These are phyloP conservation scores for Triplophysa bombifrons DNA, from an alignment of 2,797 vertebrate genomes.

Conservation along the genomic window DNA sequence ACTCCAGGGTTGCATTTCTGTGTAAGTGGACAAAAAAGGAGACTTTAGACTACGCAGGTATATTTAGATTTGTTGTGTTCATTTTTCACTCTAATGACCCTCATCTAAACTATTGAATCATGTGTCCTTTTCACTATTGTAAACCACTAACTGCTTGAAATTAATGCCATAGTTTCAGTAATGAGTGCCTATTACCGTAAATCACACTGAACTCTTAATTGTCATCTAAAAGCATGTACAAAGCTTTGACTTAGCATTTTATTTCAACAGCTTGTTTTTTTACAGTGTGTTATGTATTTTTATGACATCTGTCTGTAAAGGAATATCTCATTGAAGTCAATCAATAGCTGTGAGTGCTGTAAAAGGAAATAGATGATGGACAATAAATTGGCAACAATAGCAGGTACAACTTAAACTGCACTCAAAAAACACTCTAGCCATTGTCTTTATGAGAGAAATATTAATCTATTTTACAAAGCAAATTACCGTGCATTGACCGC, in stretches of 20 bases:
- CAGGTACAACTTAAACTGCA: slow-evolving; percentile 25
- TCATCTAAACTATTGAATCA: slow-evolving; percentile 26
- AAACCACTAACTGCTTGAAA: neutral
- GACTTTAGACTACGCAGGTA: too few species aligned
- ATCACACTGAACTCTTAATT: neutral
- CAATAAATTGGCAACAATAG: slow-evolving; percentile 19
- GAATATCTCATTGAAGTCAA: slow-evolving; percentile 26
- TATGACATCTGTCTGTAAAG: slow-evolving; percentile 6
- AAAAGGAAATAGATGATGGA: slow-evolving; percentile 23
- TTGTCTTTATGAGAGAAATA: slow-evolving; percentile 15
- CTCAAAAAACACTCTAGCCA: slow-evolving; percentile 42
- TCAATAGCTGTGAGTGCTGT: slow-evolving; percentile 13
- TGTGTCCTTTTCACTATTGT: neutral
- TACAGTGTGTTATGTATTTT: neutral
- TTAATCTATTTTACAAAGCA: slow-evolving; percentile 24
- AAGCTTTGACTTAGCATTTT: neutral
- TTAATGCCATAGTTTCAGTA: neutral
- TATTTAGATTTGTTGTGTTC: neutral
- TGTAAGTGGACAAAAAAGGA: too few species aligned
- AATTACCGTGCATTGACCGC: neutral
- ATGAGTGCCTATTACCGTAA: neutral
- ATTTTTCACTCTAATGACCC: slow-evolving; percentile 46
- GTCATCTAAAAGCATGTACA: neutral
- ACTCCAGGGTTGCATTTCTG: too few species aligned
- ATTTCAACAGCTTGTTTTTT: neutral